Percentiles rank a stretch among this genome's conserved stretches.
Conservation (phyloP, 2,797 vertebrate species). For the Melanotaenia boesemani region DNA sequence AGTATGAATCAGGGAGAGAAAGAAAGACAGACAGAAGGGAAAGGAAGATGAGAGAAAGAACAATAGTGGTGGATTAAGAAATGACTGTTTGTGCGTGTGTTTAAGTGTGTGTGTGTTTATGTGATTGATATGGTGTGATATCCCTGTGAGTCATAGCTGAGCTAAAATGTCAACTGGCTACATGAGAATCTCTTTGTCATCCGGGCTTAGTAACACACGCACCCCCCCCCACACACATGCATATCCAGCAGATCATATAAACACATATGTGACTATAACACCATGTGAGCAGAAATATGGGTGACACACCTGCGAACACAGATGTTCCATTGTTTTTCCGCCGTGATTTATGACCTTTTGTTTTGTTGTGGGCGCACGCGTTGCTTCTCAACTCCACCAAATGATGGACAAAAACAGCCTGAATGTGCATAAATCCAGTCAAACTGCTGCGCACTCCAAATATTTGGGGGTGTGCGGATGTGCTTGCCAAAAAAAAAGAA, state of each 20-base stretch:
- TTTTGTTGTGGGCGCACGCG: slow-evolving; percentile 62
- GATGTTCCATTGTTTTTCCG: slow-evolving; percentile 78
- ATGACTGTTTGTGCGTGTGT: slow-evolving; percentile 51
- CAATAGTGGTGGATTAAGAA: slow-evolving; percentile 80
- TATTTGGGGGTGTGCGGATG: slow-evolving; percentile 51
- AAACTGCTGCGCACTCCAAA: slow-evolving; percentile 64
- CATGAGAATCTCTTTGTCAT: slow-evolving; percentile 80
- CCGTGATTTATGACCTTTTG: slow-evolving; percentile 81
- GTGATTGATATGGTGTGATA: slow-evolving; percentile 84
- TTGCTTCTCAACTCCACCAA: slow-evolving; percentile 58
- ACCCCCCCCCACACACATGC: slow-evolving; percentile 26
- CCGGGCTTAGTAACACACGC: slow-evolving; percentile 58
- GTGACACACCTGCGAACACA: slow-evolving; percentile 78
- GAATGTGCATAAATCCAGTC: slow-evolving; percentile 51
- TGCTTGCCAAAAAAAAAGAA: slow-evolving; percentile 39
- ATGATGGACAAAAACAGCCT: slow-evolving; percentile 57
- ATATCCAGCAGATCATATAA: slow-evolving; percentile 51
- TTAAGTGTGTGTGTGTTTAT: slow-evolving; percentile 57
- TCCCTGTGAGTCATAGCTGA: slow-evolving; percentile 83
- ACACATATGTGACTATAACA: slow-evolving; percentile 59
- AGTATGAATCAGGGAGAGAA: slow-evolving; percentile 78
- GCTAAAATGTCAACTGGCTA: slow-evolving; percentile 85
- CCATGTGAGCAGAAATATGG: slow-evolving; percentile 62
- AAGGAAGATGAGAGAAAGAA: slow-evolving; percentile 71
- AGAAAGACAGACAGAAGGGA: slow-evolving; percentile 66